Evolutionary conservation across 2,797 vertebrate genomes (phyloP), one percentile per base, ranked within the genome.

Genomic region (Poliocrania exsul): DNA sequence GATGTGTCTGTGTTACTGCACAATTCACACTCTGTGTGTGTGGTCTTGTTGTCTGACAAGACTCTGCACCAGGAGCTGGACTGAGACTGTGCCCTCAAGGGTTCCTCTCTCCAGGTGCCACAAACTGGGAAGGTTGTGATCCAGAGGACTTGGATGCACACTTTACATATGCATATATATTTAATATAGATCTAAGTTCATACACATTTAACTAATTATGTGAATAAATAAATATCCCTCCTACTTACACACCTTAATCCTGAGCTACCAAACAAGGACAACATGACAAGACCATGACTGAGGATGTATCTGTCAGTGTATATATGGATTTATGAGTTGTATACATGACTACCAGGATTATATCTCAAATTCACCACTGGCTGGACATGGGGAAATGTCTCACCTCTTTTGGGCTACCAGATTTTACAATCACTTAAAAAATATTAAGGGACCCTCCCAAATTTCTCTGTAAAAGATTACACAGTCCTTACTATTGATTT

Each of bases 401-500:
- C 31, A n/a, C 16, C 7, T 35, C 9, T 69, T 47, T 29, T 31
- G 7, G 20, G 13, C 10, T 67, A 10, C 12, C 29, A 9, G 16
- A 40, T 77, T 74, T 60, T 4, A 5, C 16, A 84, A 4, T 0
- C 2, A 8, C 11, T 15, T 20, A 57, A 44, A 65, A 80, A 25
- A 3, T 18, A 42, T 3, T 49, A 25, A 50, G 4, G 0, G 5
- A 1, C 0, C 1, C 6, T 83, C 29, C 5, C 3, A 56, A 21
- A 56, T 54, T 47, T 61, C 8, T 28, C 15, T 46, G 21, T 56
- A 18, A 71, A 71, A 38, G 6, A 19, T 46, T 40, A 35, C 9
- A 7, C 9, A 24, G 13, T 33, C 17, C 23, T 64, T 1, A 20
- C 2, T 16, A 44, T 38, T 35, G 5, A 69, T 31, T 33, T 25